Evolutionary conservation across 37 sponge, comb jelly and placozoan genomes (phyloP).

Genomic region (Diacarnus erythraeanus): DNA sequence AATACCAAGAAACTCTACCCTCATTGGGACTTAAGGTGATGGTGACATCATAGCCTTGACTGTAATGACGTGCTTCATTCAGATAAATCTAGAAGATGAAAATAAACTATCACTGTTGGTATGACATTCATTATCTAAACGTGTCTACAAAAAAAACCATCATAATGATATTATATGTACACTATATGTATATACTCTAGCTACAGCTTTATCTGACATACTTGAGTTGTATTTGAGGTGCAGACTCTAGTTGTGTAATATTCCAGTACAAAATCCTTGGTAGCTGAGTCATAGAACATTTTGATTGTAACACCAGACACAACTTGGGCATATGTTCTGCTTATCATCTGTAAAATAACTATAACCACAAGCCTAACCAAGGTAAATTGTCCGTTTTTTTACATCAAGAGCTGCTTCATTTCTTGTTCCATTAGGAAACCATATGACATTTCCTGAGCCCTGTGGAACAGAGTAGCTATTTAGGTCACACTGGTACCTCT

Average conservation of each 20-base stretch:
- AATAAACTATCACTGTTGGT: background rate
- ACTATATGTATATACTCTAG: no score
- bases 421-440: slow-evolving; percentile 67
- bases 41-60: slow-evolving; percentile 48
- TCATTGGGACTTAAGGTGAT: slow-evolving; percentile 28
- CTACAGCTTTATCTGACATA: background rate
- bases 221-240: slow-evolving; percentile 57
- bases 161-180: no score
- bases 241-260: slow-evolving; percentile 30
- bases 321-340: slow-evolving; percentile 79
- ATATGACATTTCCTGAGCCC: slow-evolving; percentile 28
- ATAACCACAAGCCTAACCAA: background rate
- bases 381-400: background rate
- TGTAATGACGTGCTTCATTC: slow-evolving; percentile 72
- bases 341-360: slow-evolving; percentile 30
- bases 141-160: no score
- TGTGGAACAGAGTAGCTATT: background rate
- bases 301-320: slow-evolving; percentile 64
- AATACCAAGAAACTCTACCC: slow-evolving; percentile 26
- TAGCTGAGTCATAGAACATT: slow-evolving; percentile 55
- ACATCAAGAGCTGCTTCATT: slow-evolving; percentile 43
- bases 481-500: no score
- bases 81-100: slow-evolving; percentile 64
- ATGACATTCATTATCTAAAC: no score
- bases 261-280: slow-evolving; percentile 53